Conservation (phyloP, 1,140 invertebrate species). For the Cotesia vestalis region DNA sequence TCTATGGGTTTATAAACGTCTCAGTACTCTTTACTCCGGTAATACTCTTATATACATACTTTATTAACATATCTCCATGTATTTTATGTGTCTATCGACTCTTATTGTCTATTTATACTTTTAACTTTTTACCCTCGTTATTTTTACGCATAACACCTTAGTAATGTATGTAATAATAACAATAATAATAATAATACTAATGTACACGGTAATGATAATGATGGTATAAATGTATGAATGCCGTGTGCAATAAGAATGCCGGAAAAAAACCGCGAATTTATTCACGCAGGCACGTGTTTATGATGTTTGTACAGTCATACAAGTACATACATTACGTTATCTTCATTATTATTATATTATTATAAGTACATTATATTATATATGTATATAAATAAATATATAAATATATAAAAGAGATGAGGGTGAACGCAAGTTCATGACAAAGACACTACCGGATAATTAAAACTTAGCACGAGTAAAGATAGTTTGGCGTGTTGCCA, state of each 20-base stretch:
- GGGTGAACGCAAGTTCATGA: conserved; percentile 5
- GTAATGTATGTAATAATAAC: not conserved
- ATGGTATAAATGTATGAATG: not conserved
- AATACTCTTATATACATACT: conserved; percentile 11
- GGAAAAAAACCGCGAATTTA: conserved; percentile 9
- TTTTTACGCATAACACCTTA: too few relatives aligned
- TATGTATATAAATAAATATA: too few relatives aligned
- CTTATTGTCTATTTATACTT: conserved; percentile 1
- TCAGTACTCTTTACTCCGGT: not conserved
- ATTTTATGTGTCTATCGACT: not conserved
- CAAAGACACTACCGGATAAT: conserved; percentile 35
- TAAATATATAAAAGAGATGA: not conserved
- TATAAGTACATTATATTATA: too few relatives aligned
- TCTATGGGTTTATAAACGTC: conserved; percentile 1
- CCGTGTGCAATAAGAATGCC: too few relatives aligned
- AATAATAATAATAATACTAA: not conserved
- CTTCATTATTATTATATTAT: too few relatives aligned
- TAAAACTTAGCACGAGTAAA: conserved; percentile 36
- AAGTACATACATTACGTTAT: not conserved
- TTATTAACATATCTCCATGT: not conserved
- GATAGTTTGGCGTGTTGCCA: conserved; percentile 40
- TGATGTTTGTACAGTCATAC: not conserved
- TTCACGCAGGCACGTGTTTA: conserved; percentile 22
- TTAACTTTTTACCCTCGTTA: too few relatives aligned
- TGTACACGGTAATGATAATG: not conserved